Base-by-base conservation (phyloP, 2,888 invertebrate species). In the Desoria tigrina region DNA sequence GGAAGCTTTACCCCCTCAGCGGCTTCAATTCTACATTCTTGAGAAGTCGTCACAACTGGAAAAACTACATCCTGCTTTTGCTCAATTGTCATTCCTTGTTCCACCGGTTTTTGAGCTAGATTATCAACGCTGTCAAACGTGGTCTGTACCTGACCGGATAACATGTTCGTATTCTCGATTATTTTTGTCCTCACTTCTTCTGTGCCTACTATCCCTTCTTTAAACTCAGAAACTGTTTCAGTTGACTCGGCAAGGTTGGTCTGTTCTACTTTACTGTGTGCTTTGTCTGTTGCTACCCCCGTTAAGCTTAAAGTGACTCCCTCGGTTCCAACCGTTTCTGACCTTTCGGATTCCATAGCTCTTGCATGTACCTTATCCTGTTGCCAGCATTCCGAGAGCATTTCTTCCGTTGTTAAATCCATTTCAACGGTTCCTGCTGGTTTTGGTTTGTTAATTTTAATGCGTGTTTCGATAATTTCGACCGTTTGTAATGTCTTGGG, bases 371-470 rank as follows among this genome's bases (percentile, higher is more conserved):
- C 21, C 45, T 45, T 45, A 16, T 45, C n/a, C 6, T 16, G 21
- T 45, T 45, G 6, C 16, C n/a, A 18, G 21, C 6, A 9, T 45
- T 45, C 45, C 4, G 4, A 11, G 6, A 16, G 45, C 4, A 45
- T 16, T 21, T 45, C 45, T 45, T 45, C 45, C 6, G 45, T 45
- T 45, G 16, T 21, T 16, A 45, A 45, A 18, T 45, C n/a, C 45
- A 21, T 45, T 6, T 45, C 21, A 4, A 11, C 51, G 4, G 23
- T 14, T 24, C 6, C 14, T n/a, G 14, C 14, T 11, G 51, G 24
- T 26, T 51, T 27, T 2, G 58, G 58, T 27, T 42, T 58, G 28
- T 58, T 23, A 18, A 58, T 58, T 58, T 58, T 58, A 14, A 45
- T 3, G 9, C 37, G 39, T 27, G 37, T 58, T 18, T 58, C 58